Percentiles rank a stretch among this genome's conserved stretches.
These are phyloP conservation scores for Columba janthina DNA, from an alignment of 2,113 vertebrate species.

Conservation along the genomic window DNA sequence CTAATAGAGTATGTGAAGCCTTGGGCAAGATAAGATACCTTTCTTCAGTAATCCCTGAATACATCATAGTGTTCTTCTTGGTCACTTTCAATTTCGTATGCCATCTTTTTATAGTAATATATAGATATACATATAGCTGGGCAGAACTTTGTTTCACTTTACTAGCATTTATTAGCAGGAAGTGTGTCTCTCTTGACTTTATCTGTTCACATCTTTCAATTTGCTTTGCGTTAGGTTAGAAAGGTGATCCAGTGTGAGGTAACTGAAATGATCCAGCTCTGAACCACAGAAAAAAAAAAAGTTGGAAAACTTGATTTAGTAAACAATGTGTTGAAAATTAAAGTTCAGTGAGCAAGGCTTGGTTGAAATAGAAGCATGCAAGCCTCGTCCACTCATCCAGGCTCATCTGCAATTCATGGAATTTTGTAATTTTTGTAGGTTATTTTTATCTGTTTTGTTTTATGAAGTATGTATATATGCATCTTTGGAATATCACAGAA, in stretches of 20 bases:
- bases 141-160: neutral
- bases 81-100: neutral
- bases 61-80: neutral
- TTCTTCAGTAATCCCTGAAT: neutral
- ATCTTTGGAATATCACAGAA: neutral
- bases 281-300: neutral
- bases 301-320: neutral
- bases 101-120: neutral
- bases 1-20: neutral
- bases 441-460: neutral
- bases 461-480: rapidly evolving
- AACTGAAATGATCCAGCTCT: neutral
- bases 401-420: neutral
- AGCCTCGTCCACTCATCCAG: neutral
- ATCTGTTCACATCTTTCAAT: neutral
- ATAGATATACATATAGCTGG: neutral
- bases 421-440: neutral
- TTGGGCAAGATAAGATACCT: neutral
- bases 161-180: neutral
- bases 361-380: neutral
- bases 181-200: neutral
- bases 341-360: neutral
- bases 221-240: neutral
- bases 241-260: neutral
- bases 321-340: neutral